Base-by-base conservation (phyloP, 2,888 invertebrate genomes). In the Xanthorhoe spadicearia region DNA sequence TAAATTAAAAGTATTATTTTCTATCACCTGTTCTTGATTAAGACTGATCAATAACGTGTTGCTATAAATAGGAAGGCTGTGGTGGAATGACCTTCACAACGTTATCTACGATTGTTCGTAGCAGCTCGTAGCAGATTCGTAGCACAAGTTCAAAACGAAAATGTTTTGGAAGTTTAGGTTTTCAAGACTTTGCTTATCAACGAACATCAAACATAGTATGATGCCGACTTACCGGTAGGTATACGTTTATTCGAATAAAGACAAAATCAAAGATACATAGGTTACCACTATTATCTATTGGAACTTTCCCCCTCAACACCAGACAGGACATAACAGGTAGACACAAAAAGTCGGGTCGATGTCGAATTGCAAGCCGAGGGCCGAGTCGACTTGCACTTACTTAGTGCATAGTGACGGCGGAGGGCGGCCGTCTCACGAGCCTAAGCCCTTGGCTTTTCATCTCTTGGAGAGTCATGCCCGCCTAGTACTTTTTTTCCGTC, bases 281-380 rank as follows among this genome's bases (percentile, higher is more conserved):
- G 9, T 9, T 43, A n/a, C 35, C 2, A 6, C n/a, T 35, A 49
- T 57, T 54, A 59, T 69, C 61, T 62, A 67, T 58, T 58, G 62
- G 38, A 53, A 63, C 58, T 59, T 68, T 59, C 58, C 69, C 67
- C 69, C 64, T 53, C 68, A 66, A 64, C 57, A 65, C 57, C 71
- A 68, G 65, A 58, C 68, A n/a, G 68, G 69, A 72, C 69, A 62
- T 50, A 62, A 56, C 73, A 75, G 76, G 75, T 75, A 72, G 74
- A 72, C 74, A 73, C 72, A 79, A 83, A 85, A 87, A 84, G 79
- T 79, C 77, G 85, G 88, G 89, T 91, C 89, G 87, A 85, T 87
- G 85, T 74, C 78, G 79, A 79, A 79, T 79, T 79, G 77, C 78
- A 79, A 77, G 56, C 58, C 46, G 62, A 54, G 58, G 73, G 74